A percentile compares a stretch with the other conserved stretches of the same genome.
Conservation (phyloP, 92 coral and sea anemone genomes). For the Porites evermanni region DNA sequence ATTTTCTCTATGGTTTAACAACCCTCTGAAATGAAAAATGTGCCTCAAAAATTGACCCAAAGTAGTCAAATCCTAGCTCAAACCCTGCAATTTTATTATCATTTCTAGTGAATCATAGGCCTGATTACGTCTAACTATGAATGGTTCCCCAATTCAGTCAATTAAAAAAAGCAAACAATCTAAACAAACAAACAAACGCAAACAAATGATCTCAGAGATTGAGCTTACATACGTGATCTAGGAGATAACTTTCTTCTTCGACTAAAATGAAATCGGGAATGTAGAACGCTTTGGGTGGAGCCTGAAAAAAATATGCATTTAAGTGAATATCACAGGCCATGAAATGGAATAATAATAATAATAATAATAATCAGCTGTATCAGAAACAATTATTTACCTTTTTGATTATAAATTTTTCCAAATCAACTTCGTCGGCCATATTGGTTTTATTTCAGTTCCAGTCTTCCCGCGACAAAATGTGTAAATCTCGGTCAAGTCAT, state of each 20-base stretch:
- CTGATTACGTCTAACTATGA: no score
- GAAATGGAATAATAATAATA: not conserved
- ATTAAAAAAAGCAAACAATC: no score
- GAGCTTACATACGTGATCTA: constrained; percentile 58
- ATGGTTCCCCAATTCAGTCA: no score
- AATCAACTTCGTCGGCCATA: constrained; percentile 53
- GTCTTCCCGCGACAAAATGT: constrained; percentile 21
- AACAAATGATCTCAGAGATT: not conserved
- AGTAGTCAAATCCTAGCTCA: constrained; percentile 27
- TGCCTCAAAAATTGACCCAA: constrained; percentile 4
- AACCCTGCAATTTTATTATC: not conserved
- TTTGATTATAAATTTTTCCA: constrained; percentile 53
- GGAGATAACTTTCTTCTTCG: constrained; percentile 75
- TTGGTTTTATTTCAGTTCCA: constrained; percentile 44
- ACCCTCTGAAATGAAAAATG: constrained; percentile 26
- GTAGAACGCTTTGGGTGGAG: constrained; percentile 80
- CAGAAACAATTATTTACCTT: constrained; percentile 33
- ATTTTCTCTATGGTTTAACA: constrained; percentile 9
- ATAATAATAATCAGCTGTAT: no score
- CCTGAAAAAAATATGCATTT: constrained; percentile 50
- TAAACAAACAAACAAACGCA: no score
- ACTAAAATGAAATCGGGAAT: constrained; percentile 84
- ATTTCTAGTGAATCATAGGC: no score
- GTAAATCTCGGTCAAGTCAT: not conserved
- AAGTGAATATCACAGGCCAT: not conserved